Conservation (phyloP, 2,113 vertebrate genomes). For the Nannobrachium achirus region DNA sequence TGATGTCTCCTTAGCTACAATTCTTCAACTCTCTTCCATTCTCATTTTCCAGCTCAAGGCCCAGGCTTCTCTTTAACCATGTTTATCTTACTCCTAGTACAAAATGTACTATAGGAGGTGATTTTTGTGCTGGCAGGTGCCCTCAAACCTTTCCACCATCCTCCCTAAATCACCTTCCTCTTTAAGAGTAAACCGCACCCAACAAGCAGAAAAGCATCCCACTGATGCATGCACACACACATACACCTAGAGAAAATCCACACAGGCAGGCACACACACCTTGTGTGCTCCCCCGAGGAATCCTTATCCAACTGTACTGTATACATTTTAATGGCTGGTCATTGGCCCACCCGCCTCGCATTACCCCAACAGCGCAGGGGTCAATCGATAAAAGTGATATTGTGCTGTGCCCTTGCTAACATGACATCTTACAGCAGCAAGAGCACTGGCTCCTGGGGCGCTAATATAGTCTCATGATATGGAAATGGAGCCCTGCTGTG, state of each 20-base stretch:
- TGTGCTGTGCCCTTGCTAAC: not conserved
- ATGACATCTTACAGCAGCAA: conserved; percentile 9
- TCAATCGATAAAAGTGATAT: not conserved
- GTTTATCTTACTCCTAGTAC: no score
- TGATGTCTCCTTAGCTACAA: no score
- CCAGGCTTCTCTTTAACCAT: no score
- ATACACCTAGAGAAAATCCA: no score
- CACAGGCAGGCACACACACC: not conserved
- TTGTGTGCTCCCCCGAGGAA: no score
- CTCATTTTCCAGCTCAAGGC: conserved; percentile 10
- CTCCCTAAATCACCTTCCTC: no score
- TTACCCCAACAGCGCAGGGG: not conserved
- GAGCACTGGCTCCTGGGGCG: not conserved
- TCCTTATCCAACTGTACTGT: no score
- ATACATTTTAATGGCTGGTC: not conserved
- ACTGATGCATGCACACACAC: not conserved
- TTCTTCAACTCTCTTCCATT: no score
- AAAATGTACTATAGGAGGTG: no score
- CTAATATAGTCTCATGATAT: not conserved
- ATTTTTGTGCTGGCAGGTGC: no score
- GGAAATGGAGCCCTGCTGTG: not conserved
- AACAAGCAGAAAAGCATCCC: not conserved
- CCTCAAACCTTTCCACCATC: no score
- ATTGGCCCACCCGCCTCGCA: not conserved
- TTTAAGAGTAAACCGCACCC: not conserved